Conservation (phyloP, 2,113 vertebrate species). For the Chionomys nivalis region DNA sequence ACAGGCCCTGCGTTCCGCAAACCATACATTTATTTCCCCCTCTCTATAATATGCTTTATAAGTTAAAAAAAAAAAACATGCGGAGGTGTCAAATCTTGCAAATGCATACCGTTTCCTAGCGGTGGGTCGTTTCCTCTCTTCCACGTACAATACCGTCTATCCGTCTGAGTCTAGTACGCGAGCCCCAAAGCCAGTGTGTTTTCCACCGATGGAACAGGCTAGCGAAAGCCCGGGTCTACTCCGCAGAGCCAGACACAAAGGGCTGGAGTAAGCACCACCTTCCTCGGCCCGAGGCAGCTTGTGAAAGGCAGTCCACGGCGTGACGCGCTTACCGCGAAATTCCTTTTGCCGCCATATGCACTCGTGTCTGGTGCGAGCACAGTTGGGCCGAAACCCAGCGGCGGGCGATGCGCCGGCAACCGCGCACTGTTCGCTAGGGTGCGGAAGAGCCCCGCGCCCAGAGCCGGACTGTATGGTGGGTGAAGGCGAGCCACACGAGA, state of each 20-base stretch:
- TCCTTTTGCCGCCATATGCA: slow-evolving; percentile 63
- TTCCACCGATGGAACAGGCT: neutral
- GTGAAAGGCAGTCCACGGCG: neutral
- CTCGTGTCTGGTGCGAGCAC: neutral
- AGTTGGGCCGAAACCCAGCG: neutral
- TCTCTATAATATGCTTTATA: neutral
- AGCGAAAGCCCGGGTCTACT: neutral
- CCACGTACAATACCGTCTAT: neutral
- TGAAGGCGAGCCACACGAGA: neutral
- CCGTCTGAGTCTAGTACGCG: neutral
- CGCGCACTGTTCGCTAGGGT: neutral
- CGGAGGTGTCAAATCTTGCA: slow-evolving; percentile 3
- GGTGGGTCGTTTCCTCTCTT: neutral
- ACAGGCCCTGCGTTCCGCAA: slow-evolving; percentile 62
- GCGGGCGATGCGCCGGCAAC: neutral
- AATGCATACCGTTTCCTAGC: neutral
- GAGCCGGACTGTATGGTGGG: neutral
- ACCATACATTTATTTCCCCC: neutral
- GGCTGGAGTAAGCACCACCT: slow-evolving; percentile 37
- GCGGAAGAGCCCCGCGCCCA: rapidly evolving
- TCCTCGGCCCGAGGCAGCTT: neutral
- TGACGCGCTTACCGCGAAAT: slow-evolving; percentile 59
- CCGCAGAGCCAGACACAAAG: slow-evolving; percentile 68
- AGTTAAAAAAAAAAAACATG: neutral
- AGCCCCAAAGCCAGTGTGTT: neutral